These are phyloP conservation scores for Rhimphoctona megacephalus DNA, from an alignment of 2,888 invertebrate species.

Conservation along the genomic window DNA sequence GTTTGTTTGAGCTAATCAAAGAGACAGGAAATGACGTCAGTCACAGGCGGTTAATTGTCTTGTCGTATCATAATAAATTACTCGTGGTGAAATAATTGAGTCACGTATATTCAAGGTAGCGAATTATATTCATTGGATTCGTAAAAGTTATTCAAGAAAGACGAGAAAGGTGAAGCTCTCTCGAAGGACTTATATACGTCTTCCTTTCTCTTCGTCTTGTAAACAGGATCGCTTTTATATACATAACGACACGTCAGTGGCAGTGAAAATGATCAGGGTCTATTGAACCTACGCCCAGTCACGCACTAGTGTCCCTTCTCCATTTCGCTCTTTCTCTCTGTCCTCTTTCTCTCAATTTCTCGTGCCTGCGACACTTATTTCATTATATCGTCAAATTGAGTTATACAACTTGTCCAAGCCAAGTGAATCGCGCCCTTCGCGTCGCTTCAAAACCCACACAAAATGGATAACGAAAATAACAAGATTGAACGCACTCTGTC, in stretches of 20 bases:
- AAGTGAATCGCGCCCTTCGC: slow-evolving; percentile 42
- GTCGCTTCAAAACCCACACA: slow-evolving; percentile 12
- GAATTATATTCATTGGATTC: slow-evolving; percentile 43
- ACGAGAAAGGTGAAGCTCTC: slow-evolving; percentile 37
- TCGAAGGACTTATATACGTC: slow-evolving; percentile 13
- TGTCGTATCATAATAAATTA: slow-evolving; percentile 44
- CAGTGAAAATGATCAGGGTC: slow-evolving; percentile 46
- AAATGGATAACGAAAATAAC: neutral
- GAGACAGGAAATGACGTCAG: slow-evolving; percentile 40
- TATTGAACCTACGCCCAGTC: slow-evolving; percentile 61
- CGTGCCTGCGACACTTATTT: slow-evolving; percentile 73
- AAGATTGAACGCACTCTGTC: neutral
- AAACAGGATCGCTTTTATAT: slow-evolving; percentile 6
- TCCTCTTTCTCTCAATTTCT: slow-evolving; percentile 11
- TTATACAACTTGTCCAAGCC: slow-evolving; percentile 72
- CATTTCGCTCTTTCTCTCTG: slow-evolving; percentile 9
- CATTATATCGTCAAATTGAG: slow-evolving; percentile 76
- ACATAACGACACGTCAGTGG: slow-evolving; percentile 25
- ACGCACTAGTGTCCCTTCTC: slow-evolving; percentile 44
- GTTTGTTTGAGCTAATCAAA: slow-evolving; percentile 22
- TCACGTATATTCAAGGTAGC: slow-evolving; percentile 27
- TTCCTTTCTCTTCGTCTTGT: slow-evolving; percentile 24
- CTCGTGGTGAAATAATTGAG: slow-evolving; percentile 46
- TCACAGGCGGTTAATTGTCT: slow-evolving; percentile 28
- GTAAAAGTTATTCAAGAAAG: slow-evolving; percentile 32